Base-by-base conservation (phyloP, 2,888 invertebrate genomes). In the Coremacera marginata region DNA sequence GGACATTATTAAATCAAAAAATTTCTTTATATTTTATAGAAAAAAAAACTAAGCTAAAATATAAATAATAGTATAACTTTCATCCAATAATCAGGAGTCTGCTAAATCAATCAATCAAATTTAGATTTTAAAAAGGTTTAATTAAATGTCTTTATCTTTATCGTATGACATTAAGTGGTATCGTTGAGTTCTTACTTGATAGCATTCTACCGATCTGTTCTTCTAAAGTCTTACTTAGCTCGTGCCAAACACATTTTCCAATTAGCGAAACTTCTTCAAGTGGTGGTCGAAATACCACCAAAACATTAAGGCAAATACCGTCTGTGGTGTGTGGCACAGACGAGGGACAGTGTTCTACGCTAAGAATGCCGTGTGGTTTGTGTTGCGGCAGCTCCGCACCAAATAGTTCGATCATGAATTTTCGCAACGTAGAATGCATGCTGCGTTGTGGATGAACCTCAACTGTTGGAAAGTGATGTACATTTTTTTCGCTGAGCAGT, bases 361-460 rank as follows among this genome's bases (percentile, higher is more conserved):
- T 94, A 37, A 97, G 89, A 34, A 96, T 88, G 0, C 97, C 97
- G 77, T 88, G 88, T 0, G 96, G 96, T 82, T 94, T 92, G 88
- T 97, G 97, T 80, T 94, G 93, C 0, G 96, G 94, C 34, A 96
- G 93, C 87, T 95, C 96, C 75, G 95, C 94, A 25, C 96, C 96
- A 91, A 97, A 97, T 86, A 97, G 92, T 89, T 97, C 95, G 80
- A 95, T 94, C 96, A 97, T 96, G 88, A 96, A 97, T 87, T 94
- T 94, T 82, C 95, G 93, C 80, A 97, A 89, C 70, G 96, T 96
- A 1, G 96, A 95, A 90, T 97, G 96, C 22, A 97, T 89, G 90
- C 95, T 96, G 86, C 95, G 94, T 57, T 93, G 92, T 44, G 96
- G 96, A 90, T 96, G 95, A 80, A 97, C 93, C 90, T 97, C 96